phyloP scores from a whole-genome alignment of 2,888 invertebrate species.

The Oxycera nigricornis region DNA sequence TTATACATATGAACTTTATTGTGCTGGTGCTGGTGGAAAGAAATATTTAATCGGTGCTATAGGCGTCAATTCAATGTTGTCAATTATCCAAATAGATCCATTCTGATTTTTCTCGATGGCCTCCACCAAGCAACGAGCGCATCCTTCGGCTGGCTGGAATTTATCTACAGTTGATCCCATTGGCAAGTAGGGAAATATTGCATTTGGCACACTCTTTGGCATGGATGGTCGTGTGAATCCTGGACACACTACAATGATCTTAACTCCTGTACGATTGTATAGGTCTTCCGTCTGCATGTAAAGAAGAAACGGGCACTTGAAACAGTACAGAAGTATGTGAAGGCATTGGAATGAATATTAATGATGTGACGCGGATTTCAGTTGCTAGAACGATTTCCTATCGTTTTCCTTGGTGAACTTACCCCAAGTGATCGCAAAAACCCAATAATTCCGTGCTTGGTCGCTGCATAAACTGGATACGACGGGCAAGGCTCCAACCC shows the following conservation, averaged over 20 bases:
- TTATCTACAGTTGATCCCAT: constrained; percentile 13
- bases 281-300: constrained; percentile 21
- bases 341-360: too few species aligned
- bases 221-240: constrained; percentile 33
- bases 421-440: constrained; percentile 50
- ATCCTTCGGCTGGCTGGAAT: constrained; percentile 9
- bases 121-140: constrained; percentile 23
- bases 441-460: constrained; percentile 52
- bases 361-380: too few species aligned
- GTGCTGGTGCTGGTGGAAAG: constrained; percentile 7
- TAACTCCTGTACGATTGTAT: constrained; percentile 18
- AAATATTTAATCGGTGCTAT: constrained; percentile 35
- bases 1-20: too few species aligned
- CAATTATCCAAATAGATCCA: constrained; percentile 41
- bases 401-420: too few species aligned
- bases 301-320: too few species aligned
- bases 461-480: constrained; percentile 51
- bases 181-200: constrained; percentile 27
- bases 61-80: constrained; percentile 19
- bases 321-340: too few species aligned
- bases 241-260: constrained; percentile 34
- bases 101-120: constrained; percentile 1
- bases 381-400: too few species aligned
- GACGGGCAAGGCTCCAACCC: constrained; percentile 44
- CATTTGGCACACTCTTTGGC: constrained; percentile 13